phyloP scores from a whole-genome alignment of 1,140 invertebrate species.

The Subanguina moxae region DNA sequence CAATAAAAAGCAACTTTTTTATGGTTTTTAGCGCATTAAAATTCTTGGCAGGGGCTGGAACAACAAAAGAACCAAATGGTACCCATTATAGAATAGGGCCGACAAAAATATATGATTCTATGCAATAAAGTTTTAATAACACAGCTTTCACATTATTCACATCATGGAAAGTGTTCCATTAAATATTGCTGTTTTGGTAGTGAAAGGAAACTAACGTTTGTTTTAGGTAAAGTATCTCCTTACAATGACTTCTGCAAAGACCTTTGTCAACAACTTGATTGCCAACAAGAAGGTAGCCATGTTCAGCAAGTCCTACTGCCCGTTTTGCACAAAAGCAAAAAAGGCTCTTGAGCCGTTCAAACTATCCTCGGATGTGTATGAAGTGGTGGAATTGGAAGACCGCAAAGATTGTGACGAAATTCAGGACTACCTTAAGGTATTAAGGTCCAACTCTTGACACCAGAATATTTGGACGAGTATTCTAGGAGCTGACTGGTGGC shows the following conservation, averaged over 20 bases:
- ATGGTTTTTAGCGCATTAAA: too few species aligned
- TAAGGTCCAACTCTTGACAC: conserved; percentile 66
- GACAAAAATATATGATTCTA: too few species aligned
- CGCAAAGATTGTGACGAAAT: conserved; percentile 73
- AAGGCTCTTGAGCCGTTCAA: conserved; percentile 60
- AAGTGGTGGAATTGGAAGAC: conserved; percentile 75
- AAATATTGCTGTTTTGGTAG: too few species aligned
- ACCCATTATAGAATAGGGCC: too few species aligned
- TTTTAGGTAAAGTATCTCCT: not conserved
- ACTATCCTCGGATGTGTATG: conserved; percentile 66
- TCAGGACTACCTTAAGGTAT: conserved; percentile 72
- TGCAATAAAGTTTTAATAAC: too few species aligned
- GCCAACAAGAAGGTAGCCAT: conserved; percentile 71
- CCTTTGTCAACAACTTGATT: conserved; percentile 33
- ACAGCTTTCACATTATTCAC: too few species aligned
- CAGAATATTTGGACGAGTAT: not conserved
- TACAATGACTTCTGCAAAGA: not conserved
- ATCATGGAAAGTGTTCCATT: too few species aligned
- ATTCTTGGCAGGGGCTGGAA: too few species aligned
- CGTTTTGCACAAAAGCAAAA: conserved; percentile 79
- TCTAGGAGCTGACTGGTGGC: not conserved
- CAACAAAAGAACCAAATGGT: too few species aligned
- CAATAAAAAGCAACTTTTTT: too few species aligned
- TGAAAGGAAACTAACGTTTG: too few species aligned
- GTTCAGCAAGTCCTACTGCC: conserved; percentile 82